These are phyloP conservation scores for Ips typographus DNA, from an alignment of 1,140 invertebrate species.

Conservation along the genomic window DNA sequence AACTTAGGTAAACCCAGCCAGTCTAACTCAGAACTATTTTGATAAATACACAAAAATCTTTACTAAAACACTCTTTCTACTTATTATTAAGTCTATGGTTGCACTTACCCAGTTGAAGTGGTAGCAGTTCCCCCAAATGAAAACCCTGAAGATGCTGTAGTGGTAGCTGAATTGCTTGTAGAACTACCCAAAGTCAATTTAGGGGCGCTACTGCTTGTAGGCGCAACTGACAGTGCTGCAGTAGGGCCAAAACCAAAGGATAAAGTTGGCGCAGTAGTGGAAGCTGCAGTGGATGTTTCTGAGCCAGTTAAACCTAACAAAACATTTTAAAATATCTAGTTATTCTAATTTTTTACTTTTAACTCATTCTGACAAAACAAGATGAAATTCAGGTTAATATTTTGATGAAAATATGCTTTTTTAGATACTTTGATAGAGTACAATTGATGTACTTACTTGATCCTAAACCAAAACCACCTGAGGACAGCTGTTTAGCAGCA, in stretches of 20 bases:
- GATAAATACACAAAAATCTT: background rate
- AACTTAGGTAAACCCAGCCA: background rate
- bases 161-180: conserved; percentile 37
- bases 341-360: background rate
- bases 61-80: background rate
- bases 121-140: conserved; percentile 8
- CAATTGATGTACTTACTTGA: conserved; percentile 13
- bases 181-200: conserved; percentile 30
- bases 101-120: conserved; percentile 4
- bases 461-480: conserved; percentile 17
- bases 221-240: conserved; percentile 16
- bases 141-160: conserved; percentile 5
- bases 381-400: background rate
- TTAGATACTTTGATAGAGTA: background rate
- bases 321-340: conserved; percentile 32
- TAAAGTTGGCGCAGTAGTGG: conserved; percentile 9
- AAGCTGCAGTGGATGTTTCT: conserved; percentile 37
- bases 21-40: background rate
- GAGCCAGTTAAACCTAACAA: conserved; percentile 42
- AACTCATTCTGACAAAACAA: background rate
- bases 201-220: conserved; percentile 33
- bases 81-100: background rate
- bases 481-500: too few relatives aligned
- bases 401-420: background rate
- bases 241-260: conserved; percentile 3